Evolutionary conservation across 2,113 vertebrate species (phyloP).

Genomic region (Parotia lawesii): DNA sequence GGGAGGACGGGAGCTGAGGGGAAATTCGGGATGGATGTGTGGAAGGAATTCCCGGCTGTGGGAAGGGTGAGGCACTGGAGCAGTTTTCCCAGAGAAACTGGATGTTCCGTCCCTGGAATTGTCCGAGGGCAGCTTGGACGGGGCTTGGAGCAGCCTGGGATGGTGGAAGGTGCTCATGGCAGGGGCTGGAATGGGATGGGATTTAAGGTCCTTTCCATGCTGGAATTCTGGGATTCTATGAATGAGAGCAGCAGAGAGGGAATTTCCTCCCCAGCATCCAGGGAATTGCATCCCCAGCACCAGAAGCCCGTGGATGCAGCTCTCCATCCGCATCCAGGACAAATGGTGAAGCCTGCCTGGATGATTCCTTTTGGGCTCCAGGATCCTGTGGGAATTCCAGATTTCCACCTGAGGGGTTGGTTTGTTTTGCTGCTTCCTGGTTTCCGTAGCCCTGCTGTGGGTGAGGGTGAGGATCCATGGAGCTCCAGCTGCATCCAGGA

Average conservation of each 20-base stretch:
- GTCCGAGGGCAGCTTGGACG: not conserved
- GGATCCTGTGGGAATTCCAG: not conserved
- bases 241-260: not conserved
- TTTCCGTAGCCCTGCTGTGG: not conserved
- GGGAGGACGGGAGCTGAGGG: not conserved
- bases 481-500: not conserved
- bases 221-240: not conserved
- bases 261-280: not conserved
- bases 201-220: not conserved
- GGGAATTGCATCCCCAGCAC: not conserved
- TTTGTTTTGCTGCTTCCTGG: not conserved
- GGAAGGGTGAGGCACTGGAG: not conserved
- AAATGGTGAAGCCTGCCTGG: accelerated
- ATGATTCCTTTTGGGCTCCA: not conserved
- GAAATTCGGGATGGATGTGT: accelerated
- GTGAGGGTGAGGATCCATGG: not conserved
- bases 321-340: accelerated
- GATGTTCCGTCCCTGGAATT: not conserved
- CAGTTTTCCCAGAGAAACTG: not conserved
- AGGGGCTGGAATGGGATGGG: not conserved
- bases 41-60: not conserved
- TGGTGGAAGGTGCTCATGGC: not conserved
- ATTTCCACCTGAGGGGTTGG: accelerated
- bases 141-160: not conserved
- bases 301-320: not conserved